Base-by-base conservation (phyloP, 2,113 vertebrate genomes). In the Odocoileus hemionus region DNA sequence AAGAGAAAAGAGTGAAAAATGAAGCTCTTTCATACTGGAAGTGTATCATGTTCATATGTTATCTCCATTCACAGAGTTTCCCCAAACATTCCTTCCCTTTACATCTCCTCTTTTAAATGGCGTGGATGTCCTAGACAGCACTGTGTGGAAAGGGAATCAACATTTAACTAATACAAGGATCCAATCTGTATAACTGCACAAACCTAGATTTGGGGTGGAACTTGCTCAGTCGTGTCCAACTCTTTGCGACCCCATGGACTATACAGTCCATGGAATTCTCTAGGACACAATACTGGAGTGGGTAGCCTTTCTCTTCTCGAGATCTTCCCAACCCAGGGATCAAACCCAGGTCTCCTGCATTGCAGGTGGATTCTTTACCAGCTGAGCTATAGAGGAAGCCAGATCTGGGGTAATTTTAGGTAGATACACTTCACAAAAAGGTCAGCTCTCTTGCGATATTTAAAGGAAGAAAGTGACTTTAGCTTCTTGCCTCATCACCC, bases 31-130 rank as follows among this genome's bases (percentile, higher is more conserved):
- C 6, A 1, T 5, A 0, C 26, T 5, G 7, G 52, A 33, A 43
- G 17, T 6, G 6, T 4, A 12, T 36, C 36, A 1, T 26, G 21
- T 52, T 21, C 33, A 1, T 4, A 1, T 1, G 15, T 21, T n/a
- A 0, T 14, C 89, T 90, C 70, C 14, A 21, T 2, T 3, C 33
- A 19, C 6, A 5, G 45, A 55, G 4, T 85, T 50, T 85, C 9
- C 60, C 10, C 79, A 47, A 95, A 25, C 1, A 28, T 0, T 11
- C 47, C 78, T 55, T 85, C 33, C 21, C 55, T 70, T 39, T 33
- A 25, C 5, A 28, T 0, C 11, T 25, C 3, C 50, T 50, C 83
- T 95, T 79, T 54, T 67, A 11, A 39, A 86, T 5, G 15, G 43
- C 10, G 3, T 67, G 14, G 19, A 10, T 25, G 54, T 15, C 67